phyloP scores from a whole-genome alignment of 2,797 vertebrate genomes.

The Sternotherus odoratus region DNA sequence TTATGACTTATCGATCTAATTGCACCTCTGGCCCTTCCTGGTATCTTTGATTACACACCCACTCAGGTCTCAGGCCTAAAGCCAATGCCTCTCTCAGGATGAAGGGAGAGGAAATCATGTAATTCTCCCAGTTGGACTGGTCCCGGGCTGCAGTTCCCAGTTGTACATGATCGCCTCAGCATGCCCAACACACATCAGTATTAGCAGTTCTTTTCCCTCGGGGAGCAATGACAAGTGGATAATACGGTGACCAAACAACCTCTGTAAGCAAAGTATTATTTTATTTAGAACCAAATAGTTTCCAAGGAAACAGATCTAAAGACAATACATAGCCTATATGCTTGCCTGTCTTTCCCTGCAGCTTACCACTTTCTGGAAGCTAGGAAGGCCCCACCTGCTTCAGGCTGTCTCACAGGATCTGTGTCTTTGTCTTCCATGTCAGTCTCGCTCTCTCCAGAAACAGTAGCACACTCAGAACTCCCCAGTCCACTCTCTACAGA shows the following conservation, averaged over 20 bases:
- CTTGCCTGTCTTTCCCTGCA: neutral
- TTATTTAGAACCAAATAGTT: neutral
- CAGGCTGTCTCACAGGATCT: neutral
- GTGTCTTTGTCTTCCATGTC: neutral
- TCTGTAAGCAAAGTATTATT: neutral
- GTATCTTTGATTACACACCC: neutral
- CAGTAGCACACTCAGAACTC: neutral
- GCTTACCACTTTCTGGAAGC: neutral
- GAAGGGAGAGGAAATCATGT: neutral
- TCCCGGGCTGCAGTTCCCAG: neutral
- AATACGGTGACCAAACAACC: neutral
- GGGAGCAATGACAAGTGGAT: neutral
- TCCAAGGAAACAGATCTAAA: neutral
- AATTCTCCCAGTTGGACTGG: too few species aligned
- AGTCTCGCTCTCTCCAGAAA: neutral
- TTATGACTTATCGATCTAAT: neutral
- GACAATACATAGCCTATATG: neutral
- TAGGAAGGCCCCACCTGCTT: neutral
- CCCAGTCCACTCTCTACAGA: neutral
- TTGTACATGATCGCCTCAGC: neutral
- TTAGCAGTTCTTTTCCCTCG: neutral
- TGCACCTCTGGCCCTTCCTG: neutral
- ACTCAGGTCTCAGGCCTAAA: neutral
- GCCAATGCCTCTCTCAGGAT: neutral
- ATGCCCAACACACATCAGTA: neutral